phyloP scores from a whole-genome alignment of 2,797 vertebrate genomes.

The Sebastes reedi region DNA sequence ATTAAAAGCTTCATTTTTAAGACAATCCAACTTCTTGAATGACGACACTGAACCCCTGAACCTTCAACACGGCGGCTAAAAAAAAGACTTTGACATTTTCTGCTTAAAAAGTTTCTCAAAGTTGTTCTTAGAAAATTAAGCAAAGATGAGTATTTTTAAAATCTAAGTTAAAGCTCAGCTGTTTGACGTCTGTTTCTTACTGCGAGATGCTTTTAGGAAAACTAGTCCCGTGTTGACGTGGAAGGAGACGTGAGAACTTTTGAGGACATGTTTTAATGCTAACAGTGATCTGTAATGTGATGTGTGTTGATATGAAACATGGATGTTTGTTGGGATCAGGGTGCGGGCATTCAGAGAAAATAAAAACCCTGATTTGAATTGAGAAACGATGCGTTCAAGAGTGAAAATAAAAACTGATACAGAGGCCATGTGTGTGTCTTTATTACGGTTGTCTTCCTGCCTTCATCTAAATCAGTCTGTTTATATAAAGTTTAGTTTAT shows the following conservation, averaged over 20 bases:
- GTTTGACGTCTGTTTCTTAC: background rate
- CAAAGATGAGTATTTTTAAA: background rate
- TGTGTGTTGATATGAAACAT: conserved; percentile 55
- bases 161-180: background rate
- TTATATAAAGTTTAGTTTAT: too few relatives aligned
- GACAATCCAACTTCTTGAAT: too few relatives aligned
- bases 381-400: conserved; percentile 51
- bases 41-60: too few relatives aligned
- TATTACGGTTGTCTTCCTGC: background rate
- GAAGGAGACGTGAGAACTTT: background rate
- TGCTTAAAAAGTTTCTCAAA: too few relatives aligned
- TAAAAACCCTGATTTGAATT: conserved; percentile 5
- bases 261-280: conserved; percentile 32
- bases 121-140: background rate
- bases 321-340: conserved; percentile 55
- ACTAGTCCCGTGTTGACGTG: background rate
- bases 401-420: conserved; percentile 69
- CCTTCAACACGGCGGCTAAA: too few relatives aligned
- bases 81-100: too few relatives aligned
- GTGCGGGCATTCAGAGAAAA: background rate
- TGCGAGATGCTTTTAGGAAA: conserved; percentile 45
- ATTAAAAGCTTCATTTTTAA: too few relatives aligned
- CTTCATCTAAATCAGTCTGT: too few relatives aligned
- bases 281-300: conserved; percentile 49
- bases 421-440: background rate